Evolutionary conservation across 2,113 vertebrate species (phyloP).

Genomic region (Leucosticte australis): DNA sequence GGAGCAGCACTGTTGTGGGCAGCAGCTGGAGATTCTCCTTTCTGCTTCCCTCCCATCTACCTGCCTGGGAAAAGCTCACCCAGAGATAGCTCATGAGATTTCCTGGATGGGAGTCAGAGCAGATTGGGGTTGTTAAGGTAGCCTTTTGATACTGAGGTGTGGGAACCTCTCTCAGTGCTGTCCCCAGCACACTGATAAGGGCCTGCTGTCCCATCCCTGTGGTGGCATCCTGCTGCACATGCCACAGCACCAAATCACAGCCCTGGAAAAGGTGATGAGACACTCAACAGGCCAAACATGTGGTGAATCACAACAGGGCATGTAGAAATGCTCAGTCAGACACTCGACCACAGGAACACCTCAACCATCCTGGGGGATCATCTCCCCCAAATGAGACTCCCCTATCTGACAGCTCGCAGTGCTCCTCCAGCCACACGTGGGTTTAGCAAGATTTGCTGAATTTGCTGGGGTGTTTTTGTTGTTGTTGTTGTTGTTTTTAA

Average conservation of each 20-base stretch:
- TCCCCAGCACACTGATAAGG: neutral
- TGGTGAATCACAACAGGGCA: neutral
- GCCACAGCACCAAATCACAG: neutral
- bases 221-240: neutral
- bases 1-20: neutral
- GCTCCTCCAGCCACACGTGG: neutral
- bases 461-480: rapidly evolving
- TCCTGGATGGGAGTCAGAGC: neutral
- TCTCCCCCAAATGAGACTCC: neutral
- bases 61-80: neutral
- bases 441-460: neutral
- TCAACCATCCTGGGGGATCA: neutral
- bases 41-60: neutral
- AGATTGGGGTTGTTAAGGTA: neutral
- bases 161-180: neutral
- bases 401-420: rapidly evolving
- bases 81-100: rapidly evolving
- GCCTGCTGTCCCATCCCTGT: neutral
- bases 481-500: neutral
- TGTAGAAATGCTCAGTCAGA: neutral
- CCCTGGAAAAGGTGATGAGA: neutral
- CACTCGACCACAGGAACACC: neutral
- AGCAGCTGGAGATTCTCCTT: neutral
- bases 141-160: neutral
- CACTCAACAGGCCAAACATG: neutral